Evolutionary conservation across 2,113 vertebrate genomes (phyloP).

Genomic region (Pontoporia blainvillei): DNA sequence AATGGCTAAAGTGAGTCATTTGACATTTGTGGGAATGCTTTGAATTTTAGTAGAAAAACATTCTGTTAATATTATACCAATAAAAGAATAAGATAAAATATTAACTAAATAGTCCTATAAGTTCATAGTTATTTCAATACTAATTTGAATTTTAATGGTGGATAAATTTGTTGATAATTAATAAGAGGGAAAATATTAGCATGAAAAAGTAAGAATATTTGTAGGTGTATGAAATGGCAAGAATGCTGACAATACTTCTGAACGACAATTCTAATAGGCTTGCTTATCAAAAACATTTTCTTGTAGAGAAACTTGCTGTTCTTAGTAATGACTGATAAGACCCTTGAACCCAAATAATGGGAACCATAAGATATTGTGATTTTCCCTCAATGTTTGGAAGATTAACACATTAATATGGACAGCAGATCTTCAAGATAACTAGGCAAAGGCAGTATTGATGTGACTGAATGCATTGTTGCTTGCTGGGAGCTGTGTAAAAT

Average conservation of each 20-base stretch:
- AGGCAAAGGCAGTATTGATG: background rate
- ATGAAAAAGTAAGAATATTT: background rate
- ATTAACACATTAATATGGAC: slow-evolving; percentile 3
- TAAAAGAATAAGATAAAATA: slow-evolving; percentile 1
- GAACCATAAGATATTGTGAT: background rate
- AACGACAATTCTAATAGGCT: background rate
- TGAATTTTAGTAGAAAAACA: background rate
- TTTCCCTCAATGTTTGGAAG: background rate
- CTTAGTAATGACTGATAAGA: slow-evolving; percentile 37
- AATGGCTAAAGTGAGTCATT: background rate
- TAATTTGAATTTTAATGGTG: slow-evolving; percentile 9
- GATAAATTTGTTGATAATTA: background rate
- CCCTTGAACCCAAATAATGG: background rate
- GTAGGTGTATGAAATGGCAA: background rate
- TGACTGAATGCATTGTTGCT: background rate
- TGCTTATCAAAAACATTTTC: background rate
- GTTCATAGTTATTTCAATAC: background rate
- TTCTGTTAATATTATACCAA: background rate
- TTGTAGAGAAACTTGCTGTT: background rate
- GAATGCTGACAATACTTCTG: background rate
- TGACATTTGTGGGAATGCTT: slow-evolving; percentile 11
- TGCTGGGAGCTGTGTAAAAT: background rate
- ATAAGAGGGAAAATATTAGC: background rate
- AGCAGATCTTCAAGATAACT: background rate
- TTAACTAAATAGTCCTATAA: background rate